Evolutionary conservation across 2,888 invertebrate species (phyloP).

Genomic region (Clunio marinus): DNA sequence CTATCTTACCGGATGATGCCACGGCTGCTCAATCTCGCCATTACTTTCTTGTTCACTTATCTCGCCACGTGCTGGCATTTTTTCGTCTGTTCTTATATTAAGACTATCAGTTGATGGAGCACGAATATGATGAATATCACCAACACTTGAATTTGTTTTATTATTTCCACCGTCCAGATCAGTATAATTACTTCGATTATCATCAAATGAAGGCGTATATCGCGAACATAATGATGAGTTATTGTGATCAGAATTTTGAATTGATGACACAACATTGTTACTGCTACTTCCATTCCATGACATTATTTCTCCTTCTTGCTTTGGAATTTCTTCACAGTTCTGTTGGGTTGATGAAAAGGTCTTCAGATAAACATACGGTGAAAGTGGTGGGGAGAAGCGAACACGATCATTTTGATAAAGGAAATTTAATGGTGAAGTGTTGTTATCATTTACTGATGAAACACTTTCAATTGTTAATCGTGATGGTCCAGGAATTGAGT

Average conservation of each 20-base stretch:
- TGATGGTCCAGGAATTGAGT: slow-evolving; percentile 25
- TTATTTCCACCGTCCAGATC: slow-evolving; percentile 42
- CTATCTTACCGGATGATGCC: slow-evolving; percentile 61
- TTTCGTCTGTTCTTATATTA: slow-evolving; percentile 78
- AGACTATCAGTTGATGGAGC: slow-evolving; percentile 53
- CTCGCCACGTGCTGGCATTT: slow-evolving; percentile 83
- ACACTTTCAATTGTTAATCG: not conserved
- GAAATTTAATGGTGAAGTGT: slow-evolving; percentile 33
- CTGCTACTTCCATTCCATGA: slow-evolving; percentile 40
- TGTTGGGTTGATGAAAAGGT: slow-evolving; percentile 23
- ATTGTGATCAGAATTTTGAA: slow-evolving; percentile 33
- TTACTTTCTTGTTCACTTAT: slow-evolving; percentile 83
- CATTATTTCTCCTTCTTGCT: slow-evolving; percentile 26
- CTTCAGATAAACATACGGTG: slow-evolving; percentile 32
- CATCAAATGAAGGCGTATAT: slow-evolving; percentile 39
- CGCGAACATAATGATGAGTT: slow-evolving; percentile 29
- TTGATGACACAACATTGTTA: too few species aligned
- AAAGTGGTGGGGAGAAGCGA: slow-evolving; percentile 36
- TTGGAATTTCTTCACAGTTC: slow-evolving; percentile 28
- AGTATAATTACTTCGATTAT: slow-evolving; percentile 38
- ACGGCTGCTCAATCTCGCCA: slow-evolving; percentile 70
- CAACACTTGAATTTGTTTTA: slow-evolving; percentile 44
- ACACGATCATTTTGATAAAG: slow-evolving; percentile 37
- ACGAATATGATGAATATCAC: slow-evolving; percentile 28
- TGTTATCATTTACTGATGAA: slow-evolving; percentile 17